Evolutionary conservation across 2,797 vertebrate genomes (phyloP).

Genomic region (Argentina silus): DNA sequence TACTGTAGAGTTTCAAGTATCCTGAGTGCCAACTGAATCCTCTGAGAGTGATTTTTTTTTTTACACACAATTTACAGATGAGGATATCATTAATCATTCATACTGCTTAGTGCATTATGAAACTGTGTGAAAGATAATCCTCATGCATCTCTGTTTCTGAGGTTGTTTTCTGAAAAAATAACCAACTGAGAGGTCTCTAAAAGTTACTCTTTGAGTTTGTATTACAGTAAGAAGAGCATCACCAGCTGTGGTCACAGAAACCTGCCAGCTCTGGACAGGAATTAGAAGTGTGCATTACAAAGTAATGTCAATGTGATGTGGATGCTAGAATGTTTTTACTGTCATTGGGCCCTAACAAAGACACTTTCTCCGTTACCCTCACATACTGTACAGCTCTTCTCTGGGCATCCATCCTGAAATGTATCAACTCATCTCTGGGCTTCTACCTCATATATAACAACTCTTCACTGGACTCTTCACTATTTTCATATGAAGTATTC

Average conservation of each 20-base stretch:
- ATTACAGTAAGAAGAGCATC: not conserved
- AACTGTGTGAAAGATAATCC: conserved; percentile 22
- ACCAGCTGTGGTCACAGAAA: not conserved
- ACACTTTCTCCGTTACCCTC: too few relatives aligned
- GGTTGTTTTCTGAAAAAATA: not conserved
- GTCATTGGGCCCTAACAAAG: too few relatives aligned
- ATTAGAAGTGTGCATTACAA: conserved; percentile 8
- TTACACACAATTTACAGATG: conserved; percentile 10
- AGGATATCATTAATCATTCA: conserved; percentile 21
- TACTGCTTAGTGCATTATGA: conserved; percentile 25
- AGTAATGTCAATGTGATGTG: too few relatives aligned
- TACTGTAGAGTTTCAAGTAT: not conserved
- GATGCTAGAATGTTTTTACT: too few relatives aligned
- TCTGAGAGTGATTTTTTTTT: not conserved
- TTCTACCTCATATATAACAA: too few relatives aligned
- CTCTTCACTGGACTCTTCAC: too few relatives aligned
- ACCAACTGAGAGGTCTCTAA: not conserved
- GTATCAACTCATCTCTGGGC: too few relatives aligned
- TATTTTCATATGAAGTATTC: too few relatives aligned
- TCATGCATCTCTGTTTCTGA: too few relatives aligned
- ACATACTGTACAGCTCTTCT: too few relatives aligned
- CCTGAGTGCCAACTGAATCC: conserved; percentile 10
- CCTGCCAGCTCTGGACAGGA: conserved; percentile 25
- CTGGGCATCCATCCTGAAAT: too few relatives aligned
- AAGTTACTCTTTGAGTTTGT: not conserved